Evolutionary conservation across 2,113 vertebrate genomes (phyloP).

Genomic region (Lontra canadensis): DNA sequence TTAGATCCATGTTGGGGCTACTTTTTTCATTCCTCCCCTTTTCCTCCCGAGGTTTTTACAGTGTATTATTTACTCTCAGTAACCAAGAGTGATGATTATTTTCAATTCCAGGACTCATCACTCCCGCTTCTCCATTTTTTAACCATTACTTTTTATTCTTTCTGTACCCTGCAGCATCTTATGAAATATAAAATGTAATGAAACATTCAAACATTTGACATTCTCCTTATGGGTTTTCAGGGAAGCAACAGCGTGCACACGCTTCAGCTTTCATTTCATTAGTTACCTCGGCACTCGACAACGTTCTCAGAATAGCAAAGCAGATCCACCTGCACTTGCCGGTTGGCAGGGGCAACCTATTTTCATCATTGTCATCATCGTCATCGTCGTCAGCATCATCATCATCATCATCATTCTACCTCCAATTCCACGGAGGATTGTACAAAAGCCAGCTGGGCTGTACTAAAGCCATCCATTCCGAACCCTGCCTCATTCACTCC

Average conservation of each 20-base stretch:
- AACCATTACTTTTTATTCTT: constrained; percentile 80
- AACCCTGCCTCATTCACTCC: background rate
- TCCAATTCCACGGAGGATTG: background rate
- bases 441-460: background rate
- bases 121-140: constrained; percentile 75
- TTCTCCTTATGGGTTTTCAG: constrained; percentile 80
- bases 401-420: background rate
- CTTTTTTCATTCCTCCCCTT: background rate
- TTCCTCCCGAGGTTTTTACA: constrained; percentile 42
- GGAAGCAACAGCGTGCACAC: constrained; percentile 66
- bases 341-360: constrained; percentile 46
- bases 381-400: no score
- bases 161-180: constrained; percentile 78
- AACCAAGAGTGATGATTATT: constrained; percentile 48
- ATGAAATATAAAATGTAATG: constrained; percentile 86
- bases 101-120: constrained; percentile 71
- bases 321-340: constrained; percentile 56
- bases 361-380: constrained; percentile 41
- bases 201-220: constrained; percentile 82
- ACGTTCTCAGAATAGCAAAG: constrained; percentile 78
- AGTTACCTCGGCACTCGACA: constrained; percentile 41
- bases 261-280: constrained; percentile 80
- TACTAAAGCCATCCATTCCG: background rate
- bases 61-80: constrained; percentile 32
- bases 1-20: background rate